phyloP scores from a whole-genome alignment of 30 jellyfish, hydroid and myxozoan species.

The Hydra vulgaris region DNA sequence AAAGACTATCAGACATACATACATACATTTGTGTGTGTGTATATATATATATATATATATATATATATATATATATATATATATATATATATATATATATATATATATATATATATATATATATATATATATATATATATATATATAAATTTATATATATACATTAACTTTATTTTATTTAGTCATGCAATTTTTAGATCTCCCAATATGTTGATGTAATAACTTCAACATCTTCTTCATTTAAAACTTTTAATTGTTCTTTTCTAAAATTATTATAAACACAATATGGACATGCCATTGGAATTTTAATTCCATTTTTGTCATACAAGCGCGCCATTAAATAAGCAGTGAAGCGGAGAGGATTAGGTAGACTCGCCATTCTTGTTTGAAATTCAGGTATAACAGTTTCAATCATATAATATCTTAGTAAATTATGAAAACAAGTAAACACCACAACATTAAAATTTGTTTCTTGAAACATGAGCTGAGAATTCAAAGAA shows the following conservation, averaged over 20 bases:
- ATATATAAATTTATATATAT: too few relatives aligned
- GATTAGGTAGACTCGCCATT: constrained; percentile 63
- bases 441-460: constrained; percentile 87
- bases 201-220: constrained; percentile 84
- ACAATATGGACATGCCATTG: constrained; percentile 96
- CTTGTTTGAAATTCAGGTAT: constrained; percentile 82
- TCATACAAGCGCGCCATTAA: constrained; percentile 42
- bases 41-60: too few relatives aligned
- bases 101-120: too few relatives aligned
- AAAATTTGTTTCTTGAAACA: not conserved
- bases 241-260: constrained; percentile 69
- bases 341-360: constrained; percentile 56
- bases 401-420: constrained; percentile 65
- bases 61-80: too few relatives aligned
- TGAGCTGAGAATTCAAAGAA: not conserved
- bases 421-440: constrained; percentile 65
- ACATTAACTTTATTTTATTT: too few relatives aligned
- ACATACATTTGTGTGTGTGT: too few relatives aligned
- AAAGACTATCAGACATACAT: too few relatives aligned
- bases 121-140: too few relatives aligned
- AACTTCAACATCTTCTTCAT: constrained; percentile 59
- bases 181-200: too few relatives aligned
- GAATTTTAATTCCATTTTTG: constrained; percentile 37
- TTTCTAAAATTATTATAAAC: constrained; percentile 74
- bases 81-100: too few relatives aligned